A percentile compares a stretch with the other conserved stretches of the same genome.
Evolutionary conservation across 2,797 vertebrate genomes (phyloP).

Genomic region (Sebastiscus albofasciatus): DNA sequence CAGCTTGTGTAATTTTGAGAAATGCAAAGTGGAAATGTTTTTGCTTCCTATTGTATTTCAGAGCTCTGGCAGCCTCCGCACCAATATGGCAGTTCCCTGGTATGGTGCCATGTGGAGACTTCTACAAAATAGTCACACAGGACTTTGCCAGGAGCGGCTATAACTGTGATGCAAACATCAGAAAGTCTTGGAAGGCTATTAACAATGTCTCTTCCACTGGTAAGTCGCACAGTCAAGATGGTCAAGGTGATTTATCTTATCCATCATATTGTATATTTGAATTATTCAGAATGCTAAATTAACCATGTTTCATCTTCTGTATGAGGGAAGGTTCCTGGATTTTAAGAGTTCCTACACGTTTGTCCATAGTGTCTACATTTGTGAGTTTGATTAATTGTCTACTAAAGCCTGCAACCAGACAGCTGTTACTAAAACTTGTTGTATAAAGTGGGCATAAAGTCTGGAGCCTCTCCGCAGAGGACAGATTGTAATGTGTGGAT

Average conservation of each 20-base stretch:
- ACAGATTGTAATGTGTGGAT: constrained; percentile 29
- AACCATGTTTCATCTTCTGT: background rate
- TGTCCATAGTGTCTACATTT: background rate
- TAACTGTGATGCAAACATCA: constrained; percentile 89
- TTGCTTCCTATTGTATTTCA: constrained; percentile 63
- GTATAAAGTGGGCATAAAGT: constrained; percentile 4
- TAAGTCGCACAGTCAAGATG: constrained; percentile 54
- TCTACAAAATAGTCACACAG: constrained; percentile 88
- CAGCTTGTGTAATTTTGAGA: background rate
- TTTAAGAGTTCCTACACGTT: background rate
- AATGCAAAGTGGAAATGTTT: background rate
- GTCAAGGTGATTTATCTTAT: background rate
- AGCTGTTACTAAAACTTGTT: constrained; percentile 37
- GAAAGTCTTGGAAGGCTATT: constrained; percentile 90
- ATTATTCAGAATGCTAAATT: background rate
- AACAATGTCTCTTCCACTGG: constrained; percentile 85
- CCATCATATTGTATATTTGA: background rate
- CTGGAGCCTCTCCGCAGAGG: constrained; percentile 18
- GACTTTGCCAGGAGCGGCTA: constrained; percentile 87
- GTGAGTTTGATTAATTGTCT: background rate
- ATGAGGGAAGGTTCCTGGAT: background rate
- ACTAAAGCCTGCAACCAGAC: constrained; percentile 27
- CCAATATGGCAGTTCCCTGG: constrained; percentile 95
- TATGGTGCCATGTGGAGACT: constrained; percentile 89
- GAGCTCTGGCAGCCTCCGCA: constrained; percentile 94